Percentiles rank a stretch among this genome's conserved stretches.
phyloP scores from a whole-genome alignment of 2,113 vertebrate genomes.

The Nothobranchius furzeri region DNA sequence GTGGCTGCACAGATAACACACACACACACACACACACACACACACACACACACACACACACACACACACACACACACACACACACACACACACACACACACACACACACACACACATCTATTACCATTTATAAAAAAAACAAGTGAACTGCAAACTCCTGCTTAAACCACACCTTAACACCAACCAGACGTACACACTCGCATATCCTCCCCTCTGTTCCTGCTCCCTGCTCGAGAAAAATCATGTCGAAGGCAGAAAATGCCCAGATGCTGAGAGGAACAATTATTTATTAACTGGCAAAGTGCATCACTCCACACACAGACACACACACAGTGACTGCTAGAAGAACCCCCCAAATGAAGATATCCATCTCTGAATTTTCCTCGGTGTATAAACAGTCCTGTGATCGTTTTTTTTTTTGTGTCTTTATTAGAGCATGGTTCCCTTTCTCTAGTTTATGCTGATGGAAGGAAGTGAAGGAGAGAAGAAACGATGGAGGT shows the following conservation, averaged over 20 bases:
- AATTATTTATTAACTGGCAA: conserved; percentile 60
- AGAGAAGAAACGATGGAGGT: conserved; percentile 6
- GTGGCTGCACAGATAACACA: conserved; percentile 77
- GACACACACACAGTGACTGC: conserved; percentile 44
- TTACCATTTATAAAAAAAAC: conserved; percentile 41
- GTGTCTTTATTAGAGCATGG: conserved; percentile 50
- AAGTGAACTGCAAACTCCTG: conserved; percentile 33
- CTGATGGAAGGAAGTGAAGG: conserved; percentile 33
- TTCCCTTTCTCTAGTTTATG: conserved; percentile 31
- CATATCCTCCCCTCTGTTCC: conserved; percentile 50
- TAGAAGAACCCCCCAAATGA: conserved; percentile 46
- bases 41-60: conserved; percentile 37
- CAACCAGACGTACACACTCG: conserved; percentile 43
- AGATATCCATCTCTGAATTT: conserved; percentile 68
- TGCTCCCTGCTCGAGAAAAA: conserved; percentile 45
- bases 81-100: conserved; percentile 65
- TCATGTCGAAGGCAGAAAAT: conserved; percentile 53
- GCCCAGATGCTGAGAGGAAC: conserved; percentile 38
- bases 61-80: conserved; percentile 71
- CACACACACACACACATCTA: conserved; percentile 43
- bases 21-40: conserved; percentile 65
- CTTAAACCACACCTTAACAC: conserved; percentile 65
- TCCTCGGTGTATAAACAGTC: conserved; percentile 45
- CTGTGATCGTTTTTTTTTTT: conserved; percentile 28
- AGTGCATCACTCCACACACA: conserved; percentile 34